phyloP scores from a whole-genome alignment of 2,888 invertebrate species.

The Apamea epomidion region DNA sequence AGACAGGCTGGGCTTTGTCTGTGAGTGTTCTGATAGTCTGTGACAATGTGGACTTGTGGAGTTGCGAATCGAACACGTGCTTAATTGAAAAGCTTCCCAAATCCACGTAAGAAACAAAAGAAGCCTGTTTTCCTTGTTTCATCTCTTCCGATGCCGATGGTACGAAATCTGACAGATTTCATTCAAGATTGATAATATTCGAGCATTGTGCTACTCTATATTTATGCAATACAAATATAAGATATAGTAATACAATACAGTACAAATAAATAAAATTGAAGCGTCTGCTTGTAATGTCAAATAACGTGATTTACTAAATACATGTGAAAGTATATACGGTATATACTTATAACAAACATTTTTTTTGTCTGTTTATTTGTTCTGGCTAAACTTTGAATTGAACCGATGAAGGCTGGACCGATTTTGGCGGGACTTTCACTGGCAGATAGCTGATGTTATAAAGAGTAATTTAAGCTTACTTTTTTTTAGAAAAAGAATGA shows the following conservation, averaged over 20 bases:
- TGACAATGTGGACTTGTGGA: conserved; percentile 1
- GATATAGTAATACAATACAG: no score
- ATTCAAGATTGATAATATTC: neutral
- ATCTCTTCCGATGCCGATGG: neutral
- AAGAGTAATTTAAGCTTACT: no score
- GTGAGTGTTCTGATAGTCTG: neutral
- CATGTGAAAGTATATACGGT: no score
- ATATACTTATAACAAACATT: no score
- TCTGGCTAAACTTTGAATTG: neutral
- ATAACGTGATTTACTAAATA: no score
- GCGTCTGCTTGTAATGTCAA: no score
- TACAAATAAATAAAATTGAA: no score
- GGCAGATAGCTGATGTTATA: no score
- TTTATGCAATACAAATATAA: no score
- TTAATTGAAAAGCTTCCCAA: neutral
- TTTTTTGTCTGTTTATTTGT: neutral
- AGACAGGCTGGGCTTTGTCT: conserved; percentile 13
- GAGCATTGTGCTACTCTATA: neutral
- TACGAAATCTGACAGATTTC: neutral
- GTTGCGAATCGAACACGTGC: conserved; percentile 3
- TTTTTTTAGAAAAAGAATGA: neutral
- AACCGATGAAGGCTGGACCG: no score
- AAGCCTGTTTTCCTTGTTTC: neutral
- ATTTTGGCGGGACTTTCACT: no score
- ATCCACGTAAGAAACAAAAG: neutral